Evolutionary conservation across 2,113 vertebrate genomes (phyloP), one percentile per base, ranked within the genome.

Genomic region (Myodes glareolus): DNA sequence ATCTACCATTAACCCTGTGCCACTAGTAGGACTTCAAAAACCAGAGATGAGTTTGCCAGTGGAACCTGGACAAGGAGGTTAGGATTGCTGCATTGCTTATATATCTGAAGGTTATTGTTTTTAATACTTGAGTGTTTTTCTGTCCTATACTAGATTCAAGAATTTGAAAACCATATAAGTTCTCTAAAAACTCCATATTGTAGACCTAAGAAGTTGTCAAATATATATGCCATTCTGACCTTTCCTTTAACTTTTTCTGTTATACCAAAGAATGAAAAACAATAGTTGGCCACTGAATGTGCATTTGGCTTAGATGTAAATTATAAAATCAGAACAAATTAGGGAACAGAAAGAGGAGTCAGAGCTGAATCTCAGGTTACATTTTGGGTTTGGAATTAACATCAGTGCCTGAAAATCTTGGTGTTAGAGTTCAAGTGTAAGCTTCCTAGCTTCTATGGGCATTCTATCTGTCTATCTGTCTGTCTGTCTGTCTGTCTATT

Each of bases 21-120:
- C 99, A 0, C 97, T 99, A 95, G 99, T 98, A 45, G 98, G 99
- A 50, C 98, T 98, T 0, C 99, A 99, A 94, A 99, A 99, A 98
- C 98, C 99, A 97, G 99, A 99, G 61, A 99, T 99, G 98, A 99
- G 99, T 94, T 99, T 99, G 94, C 99, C 99, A 8, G 99, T 99
- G 98, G 99, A 99, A 97, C 98, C 99, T 45, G 98, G 99, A 91
- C 99, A 99, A 98, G 99, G 99, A 99, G 99, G 99, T 98, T 98
- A 99, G 98, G 94, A 97, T 94, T 97, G 76, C 93, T 97, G 70
- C 89, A 85, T 98, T 97, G 82, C 91, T 97, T 96, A 84, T 68
- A 2, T 98, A 97, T 96, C 67, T 89, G 87, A 96, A 97, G 94
- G 95, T 97, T 97, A 94, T 94, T 97, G 94, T 97, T 97, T 96